Percentiles rank a stretch among this genome's conserved stretches.
Evolutionary conservation across 92 coral and sea anemone species (phyloP).

Genomic region (Pocillopora meandrina): DNA sequence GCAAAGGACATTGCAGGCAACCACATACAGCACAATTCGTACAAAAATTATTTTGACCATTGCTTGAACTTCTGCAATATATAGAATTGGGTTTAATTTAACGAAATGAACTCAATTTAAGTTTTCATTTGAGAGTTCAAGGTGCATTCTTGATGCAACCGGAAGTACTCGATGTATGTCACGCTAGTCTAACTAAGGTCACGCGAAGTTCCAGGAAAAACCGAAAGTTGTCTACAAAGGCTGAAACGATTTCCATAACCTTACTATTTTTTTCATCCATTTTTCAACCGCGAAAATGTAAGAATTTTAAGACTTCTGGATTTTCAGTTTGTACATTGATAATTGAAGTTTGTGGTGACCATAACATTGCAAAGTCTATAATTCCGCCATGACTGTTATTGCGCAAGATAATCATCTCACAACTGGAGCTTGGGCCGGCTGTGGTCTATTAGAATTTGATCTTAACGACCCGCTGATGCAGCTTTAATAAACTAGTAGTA

Average conservation of each 20-base stretch:
- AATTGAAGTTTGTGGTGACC: no score
- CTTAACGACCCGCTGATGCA: no score
- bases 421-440: no score
- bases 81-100: not conserved
- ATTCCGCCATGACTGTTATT: no score
- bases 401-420: no score
- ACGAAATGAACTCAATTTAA: not conserved
- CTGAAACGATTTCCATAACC: not conserved
- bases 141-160: not conserved
- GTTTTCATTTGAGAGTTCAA: not conserved
- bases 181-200: not conserved
- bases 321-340: no score
- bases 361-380: no score
- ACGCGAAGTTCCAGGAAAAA: slow-evolving; percentile 8
- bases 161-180: not conserved
- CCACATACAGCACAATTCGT: not conserved
- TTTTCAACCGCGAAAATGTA: no score
- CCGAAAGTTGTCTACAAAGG: not conserved
- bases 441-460: no score
- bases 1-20: slow-evolving; percentile 2
- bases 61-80: slow-evolving; percentile 12
- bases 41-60: not conserved
- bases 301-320: no score
- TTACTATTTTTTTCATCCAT: not conserved
- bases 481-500: no score